A percentile compares a stretch with the other conserved stretches of the same genome.
These are phyloP conservation scores for Digitonthophagus gazella DNA, from an alignment of 2,888 invertebrate genomes.

Conservation along the genomic window DNA sequence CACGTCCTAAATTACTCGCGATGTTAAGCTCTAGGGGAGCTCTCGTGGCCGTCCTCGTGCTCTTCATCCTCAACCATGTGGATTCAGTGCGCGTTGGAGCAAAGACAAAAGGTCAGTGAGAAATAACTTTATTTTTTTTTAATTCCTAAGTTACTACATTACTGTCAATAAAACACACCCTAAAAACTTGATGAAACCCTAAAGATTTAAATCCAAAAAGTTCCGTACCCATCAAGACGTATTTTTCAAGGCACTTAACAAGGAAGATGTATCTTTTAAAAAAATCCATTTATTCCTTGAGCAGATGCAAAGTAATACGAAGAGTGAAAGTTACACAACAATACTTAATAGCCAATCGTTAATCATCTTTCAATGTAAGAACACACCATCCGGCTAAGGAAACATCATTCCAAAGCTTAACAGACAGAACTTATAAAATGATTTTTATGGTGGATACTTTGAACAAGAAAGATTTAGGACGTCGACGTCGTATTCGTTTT, in stretches of 20 bases:
- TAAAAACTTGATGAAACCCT: no score
- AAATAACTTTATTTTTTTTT: no score
- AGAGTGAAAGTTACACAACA: neutral
- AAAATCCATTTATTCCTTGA: neutral
- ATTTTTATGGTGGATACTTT: neutral
- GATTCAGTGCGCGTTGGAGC: slow-evolving; percentile 36
- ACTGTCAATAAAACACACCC: no score
- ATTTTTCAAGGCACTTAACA: no score
- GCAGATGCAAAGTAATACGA: neutral
- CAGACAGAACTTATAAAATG: neutral
- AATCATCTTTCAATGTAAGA: neutral
- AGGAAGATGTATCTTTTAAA: neutral
- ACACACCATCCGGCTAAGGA: neutral
- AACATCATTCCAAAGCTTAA: no score
- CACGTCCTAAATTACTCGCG: slow-evolving; percentile 1
- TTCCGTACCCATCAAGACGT: no score
- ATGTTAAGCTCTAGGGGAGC: slow-evolving; percentile 18
- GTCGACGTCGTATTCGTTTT: neutral
- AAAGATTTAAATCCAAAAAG: no score
- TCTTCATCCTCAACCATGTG: slow-evolving; percentile 28
- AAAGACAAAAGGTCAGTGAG: slow-evolving; percentile 41
- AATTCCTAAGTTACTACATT: no score
- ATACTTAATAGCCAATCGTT: neutral
- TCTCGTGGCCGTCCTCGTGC: slow-evolving; percentile 23
- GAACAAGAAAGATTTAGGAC: neutral